phyloP scores from a whole-genome alignment of 2,797 vertebrate genomes.

The Enteromius paludinosus region DNA sequence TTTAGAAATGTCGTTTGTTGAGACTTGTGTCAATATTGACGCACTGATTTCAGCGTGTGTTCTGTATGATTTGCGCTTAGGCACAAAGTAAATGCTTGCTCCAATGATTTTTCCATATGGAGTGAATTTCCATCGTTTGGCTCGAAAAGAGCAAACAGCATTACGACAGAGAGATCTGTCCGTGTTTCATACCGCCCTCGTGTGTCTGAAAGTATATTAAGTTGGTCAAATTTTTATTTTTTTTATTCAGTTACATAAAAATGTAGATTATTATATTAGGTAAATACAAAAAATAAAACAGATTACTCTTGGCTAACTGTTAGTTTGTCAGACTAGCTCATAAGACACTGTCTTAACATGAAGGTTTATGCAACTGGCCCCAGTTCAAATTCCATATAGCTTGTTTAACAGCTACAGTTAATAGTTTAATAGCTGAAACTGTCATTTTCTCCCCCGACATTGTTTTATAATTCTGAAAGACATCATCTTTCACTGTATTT shows the following conservation, averaged over 20 bases:
- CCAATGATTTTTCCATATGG: constrained; percentile 1
- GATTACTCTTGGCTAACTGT: no score
- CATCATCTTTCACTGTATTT: not conserved
- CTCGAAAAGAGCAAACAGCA: not conserved
- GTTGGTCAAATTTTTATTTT: no score
- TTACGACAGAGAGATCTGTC: not conserved
- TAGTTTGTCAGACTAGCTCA: no score
- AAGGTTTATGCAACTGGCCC: no score
- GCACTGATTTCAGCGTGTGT: not conserved
- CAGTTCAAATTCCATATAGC: not conserved
- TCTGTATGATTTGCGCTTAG: not conserved
- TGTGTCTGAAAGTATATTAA: constrained; percentile 15
- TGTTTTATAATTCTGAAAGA: not conserved
- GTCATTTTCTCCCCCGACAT: not conserved
- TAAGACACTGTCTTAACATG: no score
- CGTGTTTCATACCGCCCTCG: constrained; percentile 6
- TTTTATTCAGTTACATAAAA: no score
- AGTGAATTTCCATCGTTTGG: constrained; percentile 3
- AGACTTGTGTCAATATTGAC: constrained; percentile 24
- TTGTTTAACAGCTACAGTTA: not conserved
- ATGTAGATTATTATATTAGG: no score
- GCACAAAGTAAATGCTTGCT: not conserved
- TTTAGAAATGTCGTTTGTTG: constrained; percentile 14
- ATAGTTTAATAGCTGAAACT: not conserved
- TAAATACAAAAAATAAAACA: no score